Base-by-base conservation (phyloP, 2,888 invertebrate species). In the Zygothrica quintamaculata region DNA sequence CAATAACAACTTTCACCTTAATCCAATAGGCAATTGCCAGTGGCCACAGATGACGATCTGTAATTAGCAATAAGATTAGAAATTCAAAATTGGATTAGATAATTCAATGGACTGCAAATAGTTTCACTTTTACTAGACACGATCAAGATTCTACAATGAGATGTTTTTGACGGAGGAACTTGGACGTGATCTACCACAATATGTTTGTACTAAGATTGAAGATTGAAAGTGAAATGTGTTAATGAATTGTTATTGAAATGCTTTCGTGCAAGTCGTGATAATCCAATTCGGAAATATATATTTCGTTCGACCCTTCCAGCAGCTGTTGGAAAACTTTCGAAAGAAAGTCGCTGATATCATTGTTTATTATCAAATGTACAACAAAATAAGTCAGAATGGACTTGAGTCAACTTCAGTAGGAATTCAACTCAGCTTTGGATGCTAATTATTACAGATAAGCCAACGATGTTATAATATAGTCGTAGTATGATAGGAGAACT, bases 1-100 rank as follows among this genome's bases (percentile, higher is more conserved):
- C 89, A 26, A 91, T 81, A 0, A 90, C 81, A 16, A 90, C 78
- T 68, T 91, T 91, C 15, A 91, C 87, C 75, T 91, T 91, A 12
- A 91, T 74, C 86, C 89, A 89, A 48, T 90, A 91, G 25, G 90
- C 87, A 47, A 90, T 87, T 0, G 88, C 90, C 53, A 91, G 50
- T 1, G 90, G 90, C 88, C 89, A 90, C 13, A 88, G 61, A 33
- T 89, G 88, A 64, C 88, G 80, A n/a, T 33, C 80, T 81, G 33
- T 16, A 52, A 59, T 29, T 1, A 40, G 5, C 7, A 31, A 13
- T 1, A 33, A 33, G 16, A 15, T 15, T 5, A 22, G 3, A 22
- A 22, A 25, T 16, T 46, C 44, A 44, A 34, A 16, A 34, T 34
- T 13, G 18, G 59, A 71, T 86, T 76, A 74, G 77, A 68, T 82